Percentiles rank a stretch among this genome's conserved stretches.
Evolutionary conservation across 1,140 invertebrate genomes (phyloP).

Genomic region (Chionoecetes opilio): DNA sequence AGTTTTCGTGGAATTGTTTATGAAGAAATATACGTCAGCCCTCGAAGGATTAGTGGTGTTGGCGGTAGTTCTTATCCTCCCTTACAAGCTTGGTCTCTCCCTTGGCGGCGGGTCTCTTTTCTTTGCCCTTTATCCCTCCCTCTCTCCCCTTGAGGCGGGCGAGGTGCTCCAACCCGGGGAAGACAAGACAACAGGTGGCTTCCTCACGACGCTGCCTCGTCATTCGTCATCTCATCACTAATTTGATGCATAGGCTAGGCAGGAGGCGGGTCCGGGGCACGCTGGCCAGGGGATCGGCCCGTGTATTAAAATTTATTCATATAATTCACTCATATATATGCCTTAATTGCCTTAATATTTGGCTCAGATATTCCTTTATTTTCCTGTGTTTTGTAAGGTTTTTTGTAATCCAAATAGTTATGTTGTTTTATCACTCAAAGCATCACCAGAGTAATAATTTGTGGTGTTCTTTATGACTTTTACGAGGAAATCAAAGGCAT

Average conservation of each 20-base stretch:
- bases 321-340: too few species aligned
- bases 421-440: too few species aligned
- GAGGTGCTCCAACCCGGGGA: neutral
- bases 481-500: neutral
- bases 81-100: neutral
- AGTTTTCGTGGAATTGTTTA: neutral
- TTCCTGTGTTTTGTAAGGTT: too few species aligned
- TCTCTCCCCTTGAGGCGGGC: neutral
- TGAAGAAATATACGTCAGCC: neutral
- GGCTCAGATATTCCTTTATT: too few species aligned
- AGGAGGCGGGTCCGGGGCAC: constrained; percentile 9
- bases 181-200: constrained; percentile 70
- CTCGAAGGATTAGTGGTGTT: neutral
- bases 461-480: too few species aligned
- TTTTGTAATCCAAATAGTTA: too few species aligned
- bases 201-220: constrained; percentile 55
- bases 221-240: constrained; percentile 62
- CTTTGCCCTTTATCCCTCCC: neutral
- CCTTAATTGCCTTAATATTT: too few species aligned
- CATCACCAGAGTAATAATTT: too few species aligned
- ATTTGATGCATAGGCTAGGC: constrained; percentile 42
- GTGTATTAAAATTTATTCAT: too few species aligned
- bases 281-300: neutral
- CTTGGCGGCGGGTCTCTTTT: neutral
- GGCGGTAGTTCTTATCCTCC: neutral